These are phyloP conservation scores for Petromus typicus DNA, from an alignment of 2,113 vertebrate genomes.

Conservation along the genomic window DNA sequence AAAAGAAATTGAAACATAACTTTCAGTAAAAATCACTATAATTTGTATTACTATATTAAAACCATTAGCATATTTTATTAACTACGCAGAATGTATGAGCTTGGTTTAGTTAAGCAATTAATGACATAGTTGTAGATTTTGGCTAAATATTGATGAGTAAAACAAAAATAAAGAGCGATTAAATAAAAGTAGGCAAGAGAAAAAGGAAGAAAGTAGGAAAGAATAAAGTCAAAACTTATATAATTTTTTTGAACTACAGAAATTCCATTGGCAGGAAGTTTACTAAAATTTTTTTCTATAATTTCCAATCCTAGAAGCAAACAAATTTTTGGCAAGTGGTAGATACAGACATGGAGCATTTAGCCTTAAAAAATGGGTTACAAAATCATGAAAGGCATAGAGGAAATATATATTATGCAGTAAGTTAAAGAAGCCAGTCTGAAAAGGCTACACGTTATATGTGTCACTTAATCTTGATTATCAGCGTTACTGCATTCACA, in stretches of 20 bases:
- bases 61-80: background rate
- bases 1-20: constrained; percentile 5
- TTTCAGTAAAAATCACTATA: constrained; percentile 47
- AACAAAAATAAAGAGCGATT: constrained; percentile 44
- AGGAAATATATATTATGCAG: background rate
- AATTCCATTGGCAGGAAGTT: background rate
- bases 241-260: background rate
- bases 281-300: background rate
- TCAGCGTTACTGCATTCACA: background rate
- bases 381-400: background rate
- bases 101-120: constrained; percentile 42
- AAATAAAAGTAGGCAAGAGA: background rate
- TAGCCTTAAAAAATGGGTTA: background rate
- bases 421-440: constrained; percentile 25
- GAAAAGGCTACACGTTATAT: background rate
- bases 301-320: constrained; percentile 26
- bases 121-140: background rate
- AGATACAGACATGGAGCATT: background rate
- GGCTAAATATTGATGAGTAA: background rate
- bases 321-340: background rate
- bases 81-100: background rate
- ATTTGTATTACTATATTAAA: constrained; percentile 1
- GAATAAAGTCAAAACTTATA: background rate
- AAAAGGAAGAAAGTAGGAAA: background rate
- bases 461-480: background rate